Evolutionary conservation across 2,797 vertebrate species (phyloP), one percentile per base, ranked within the genome.

Genomic region (Crenichthys baileyi): DNA sequence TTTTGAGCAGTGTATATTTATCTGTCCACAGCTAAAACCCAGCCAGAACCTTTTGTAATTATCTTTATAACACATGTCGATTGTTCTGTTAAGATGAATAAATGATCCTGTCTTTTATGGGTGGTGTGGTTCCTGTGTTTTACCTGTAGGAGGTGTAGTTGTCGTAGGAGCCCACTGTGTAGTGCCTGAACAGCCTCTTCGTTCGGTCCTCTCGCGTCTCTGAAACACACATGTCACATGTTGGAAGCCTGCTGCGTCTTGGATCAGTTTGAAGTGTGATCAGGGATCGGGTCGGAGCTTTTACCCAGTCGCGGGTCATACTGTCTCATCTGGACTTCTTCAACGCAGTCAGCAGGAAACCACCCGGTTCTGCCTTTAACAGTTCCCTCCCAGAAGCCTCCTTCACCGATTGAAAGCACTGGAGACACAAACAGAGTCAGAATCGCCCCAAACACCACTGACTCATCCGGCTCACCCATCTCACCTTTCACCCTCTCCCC

Each of bases 321-420:
- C 80, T 98, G 98, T 79, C 98, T 96, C 97, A 99, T 97, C 96
- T 99, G 98, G 79, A 99, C 98, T 90, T 99, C 98, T 82, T 99
- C 98, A 0, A 99, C 97, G 44, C 98, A 99, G 92, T 99, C 98
- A 0, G 98, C 98, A 9, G 98, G 98, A 95, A 99, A 99, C 98
- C 98, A 99, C 70, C 98, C 98, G 0, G 97, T 98, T 72, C 98
- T 92, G 80, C 98, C 98, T 86, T 99, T 99, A 80, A 99, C 98
- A 0, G 92, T 96, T 16, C 98, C 98, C 92, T 99, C 98, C 98
- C 98, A 99, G 90, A 97, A 99, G 65, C 98, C 98, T 36, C 98
- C 98, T 91, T 99, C 98, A 1, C 98, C 98, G 5, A 99, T 98
- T 24, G 98, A 98, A 89, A 99, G 95, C 87, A 99, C 98, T 96